Evolutionary conservation across 2,797 vertebrate species (phyloP), one percentile per base, ranked within the genome.

Genomic region (Pempheris klunzingeri): DNA sequence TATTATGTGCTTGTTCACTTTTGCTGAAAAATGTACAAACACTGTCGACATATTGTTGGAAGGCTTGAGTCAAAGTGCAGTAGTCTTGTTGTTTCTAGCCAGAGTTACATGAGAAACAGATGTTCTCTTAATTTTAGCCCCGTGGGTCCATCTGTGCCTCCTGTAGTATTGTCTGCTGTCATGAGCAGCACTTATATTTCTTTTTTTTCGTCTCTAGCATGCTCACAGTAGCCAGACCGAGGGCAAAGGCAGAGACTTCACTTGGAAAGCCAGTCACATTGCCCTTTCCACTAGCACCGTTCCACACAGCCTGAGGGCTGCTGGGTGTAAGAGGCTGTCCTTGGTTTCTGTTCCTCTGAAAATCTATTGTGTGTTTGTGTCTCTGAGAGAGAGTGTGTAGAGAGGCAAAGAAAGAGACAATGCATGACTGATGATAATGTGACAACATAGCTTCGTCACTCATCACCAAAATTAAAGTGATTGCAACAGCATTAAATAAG

Each of bases 401-500:
- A 71, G 38, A 34, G 59, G 60, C 4, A 49, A n/a, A n/a, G n/a
- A 57, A 2, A 55, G 26, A 80, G 52, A 80, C 32, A 74, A 64
- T 74, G 72, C 67, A 59, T 81, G 80, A 84, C 54, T 74, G 90
- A 83, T 85, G 77, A 87, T 82, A 62, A 65, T 57, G 71, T 80
- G 80, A 84, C 82, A 71, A 30, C 67, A 62, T 17, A 39, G 80
- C 74, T 55, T 43, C 55, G 60, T 47, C 69, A 26, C 70, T 88
- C 63, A 65, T 62, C 78, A 38, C 77, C 70, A 20, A 78, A 87
- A 88, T 84, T 71, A 85, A 90, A 89, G 80, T 81, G 80, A 89
- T 75, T 90, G 60, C 30, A 78, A 53, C 57, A 57, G 57, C 54
- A 58, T 74, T 68, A 85, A 86, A 89, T 84, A 72, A 47, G 75